These are phyloP conservation scores for Gastrophryne carolinensis DNA, from an alignment of 2,797 vertebrate species.

Conservation along the genomic window DNA sequence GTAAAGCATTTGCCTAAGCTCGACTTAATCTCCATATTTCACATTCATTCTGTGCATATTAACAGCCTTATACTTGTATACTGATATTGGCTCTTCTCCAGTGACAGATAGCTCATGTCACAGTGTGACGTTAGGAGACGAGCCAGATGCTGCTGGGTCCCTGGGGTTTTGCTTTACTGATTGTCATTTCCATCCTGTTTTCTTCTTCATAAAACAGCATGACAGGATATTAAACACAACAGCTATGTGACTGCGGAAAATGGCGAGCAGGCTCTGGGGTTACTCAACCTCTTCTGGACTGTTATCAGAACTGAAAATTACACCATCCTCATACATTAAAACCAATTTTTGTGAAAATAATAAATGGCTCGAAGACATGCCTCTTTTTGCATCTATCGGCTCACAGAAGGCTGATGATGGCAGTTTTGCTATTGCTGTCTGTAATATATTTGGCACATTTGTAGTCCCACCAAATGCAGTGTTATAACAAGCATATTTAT, in stretches of 20 bases:
- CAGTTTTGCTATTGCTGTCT: background rate
- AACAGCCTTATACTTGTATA: background rate
- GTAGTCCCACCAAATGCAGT: background rate
- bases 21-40: no score
- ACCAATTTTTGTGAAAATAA: background rate
- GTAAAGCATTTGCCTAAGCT: no score
- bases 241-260: constrained; percentile 22
- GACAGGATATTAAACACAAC: constrained; percentile 48
- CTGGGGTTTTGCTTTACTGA: constrained; percentile 32
- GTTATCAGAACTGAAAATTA: background rate
- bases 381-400: background rate
- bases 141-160: constrained; percentile 32
- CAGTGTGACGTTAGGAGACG: constrained; percentile 22
- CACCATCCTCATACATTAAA: background rate
- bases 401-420: background rate
- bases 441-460: background rate
- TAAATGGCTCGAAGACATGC: background rate
- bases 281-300: constrained; percentile 33
- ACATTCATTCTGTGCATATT: no score
- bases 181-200: constrained; percentile 43
- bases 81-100: background rate
- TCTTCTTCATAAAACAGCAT: constrained; percentile 46
- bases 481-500: background rate
- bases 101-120: constrained; percentile 7
- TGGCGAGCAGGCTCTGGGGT: constrained; percentile 5